Evolutionary conservation across 2,888 invertebrate species (phyloP).

Genomic region (Autographa pulchrina): DNA sequence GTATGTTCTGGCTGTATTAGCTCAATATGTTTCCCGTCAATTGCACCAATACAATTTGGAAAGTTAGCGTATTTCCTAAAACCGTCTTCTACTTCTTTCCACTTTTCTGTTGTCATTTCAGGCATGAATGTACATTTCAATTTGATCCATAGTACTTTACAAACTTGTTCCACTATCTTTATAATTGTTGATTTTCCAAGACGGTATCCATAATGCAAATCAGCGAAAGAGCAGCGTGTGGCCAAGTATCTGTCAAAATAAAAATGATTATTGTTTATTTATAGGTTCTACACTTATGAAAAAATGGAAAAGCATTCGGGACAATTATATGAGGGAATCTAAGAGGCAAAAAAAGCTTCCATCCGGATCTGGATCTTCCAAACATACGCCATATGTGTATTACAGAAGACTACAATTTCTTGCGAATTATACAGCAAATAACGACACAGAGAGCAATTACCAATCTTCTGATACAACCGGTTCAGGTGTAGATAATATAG

Average conservation of each 20-base stretch:
- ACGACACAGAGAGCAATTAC: neutral
- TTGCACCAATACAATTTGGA: no score
- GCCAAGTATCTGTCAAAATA: conserved; percentile 4
- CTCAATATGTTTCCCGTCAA: no score
- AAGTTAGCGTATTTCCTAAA: neutral
- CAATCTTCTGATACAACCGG: neutral
- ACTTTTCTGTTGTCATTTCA: neutral
- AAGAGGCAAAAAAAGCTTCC: neutral
- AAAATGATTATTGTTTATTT: neutral
- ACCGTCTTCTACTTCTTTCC: neutral
- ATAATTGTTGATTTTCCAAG: neutral
- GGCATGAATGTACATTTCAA: neutral
- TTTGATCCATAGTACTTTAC: neutral
- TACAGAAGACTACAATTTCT: neutral
- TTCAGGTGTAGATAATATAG: neutral
- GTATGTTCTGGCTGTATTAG: no score
- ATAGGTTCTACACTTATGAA: neutral
- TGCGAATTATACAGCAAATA: neutral
- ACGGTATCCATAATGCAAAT: neutral
- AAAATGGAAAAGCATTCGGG: neutral
- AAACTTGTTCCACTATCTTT: neutral
- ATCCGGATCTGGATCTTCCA: neutral
- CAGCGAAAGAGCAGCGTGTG: neutral
- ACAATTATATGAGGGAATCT: neutral
- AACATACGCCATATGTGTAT: neutral